phyloP scores from a whole-genome alignment of 2,797 vertebrate species.

The Manis crassicaudata region DNA sequence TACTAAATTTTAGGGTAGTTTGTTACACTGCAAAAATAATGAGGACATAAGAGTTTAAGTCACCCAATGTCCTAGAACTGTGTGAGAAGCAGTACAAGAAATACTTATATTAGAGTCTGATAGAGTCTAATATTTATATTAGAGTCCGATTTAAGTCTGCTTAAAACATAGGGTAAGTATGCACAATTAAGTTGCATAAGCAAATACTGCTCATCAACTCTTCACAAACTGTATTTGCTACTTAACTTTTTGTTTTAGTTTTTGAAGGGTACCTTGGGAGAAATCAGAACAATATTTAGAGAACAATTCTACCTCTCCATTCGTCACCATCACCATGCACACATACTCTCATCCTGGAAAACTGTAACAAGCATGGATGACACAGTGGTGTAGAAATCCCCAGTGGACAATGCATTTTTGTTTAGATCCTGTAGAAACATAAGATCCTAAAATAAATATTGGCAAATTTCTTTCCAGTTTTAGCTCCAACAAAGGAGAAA shows the following conservation, averaged over 20 bases:
- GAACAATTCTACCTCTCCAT: background rate
- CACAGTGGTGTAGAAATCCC: background rate
- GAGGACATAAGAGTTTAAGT: background rate
- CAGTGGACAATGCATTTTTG: background rate
- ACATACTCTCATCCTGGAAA: background rate
- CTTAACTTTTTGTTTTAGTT: background rate
- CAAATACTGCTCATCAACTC: conserved; percentile 19
- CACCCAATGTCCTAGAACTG: background rate
- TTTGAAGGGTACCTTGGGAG: background rate
- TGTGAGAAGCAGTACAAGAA: background rate
- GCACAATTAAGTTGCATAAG: background rate
- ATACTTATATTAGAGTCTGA: background rate
- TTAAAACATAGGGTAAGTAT: background rate
- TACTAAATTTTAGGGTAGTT: background rate
- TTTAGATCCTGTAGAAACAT: background rate
- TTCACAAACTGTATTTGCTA: background rate
- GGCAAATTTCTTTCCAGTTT: background rate
- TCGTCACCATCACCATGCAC: background rate
- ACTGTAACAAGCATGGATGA: background rate
- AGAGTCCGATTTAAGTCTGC: background rate
- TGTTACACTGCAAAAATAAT: background rate
- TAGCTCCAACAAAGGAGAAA: background rate
- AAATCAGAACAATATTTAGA: background rate
- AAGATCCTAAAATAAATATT: conserved; percentile 26
- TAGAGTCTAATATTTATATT: background rate